phyloP scores from a whole-genome alignment of 53 echinoderm and acorn worm species.

The Luidia sarsii region DNA sequence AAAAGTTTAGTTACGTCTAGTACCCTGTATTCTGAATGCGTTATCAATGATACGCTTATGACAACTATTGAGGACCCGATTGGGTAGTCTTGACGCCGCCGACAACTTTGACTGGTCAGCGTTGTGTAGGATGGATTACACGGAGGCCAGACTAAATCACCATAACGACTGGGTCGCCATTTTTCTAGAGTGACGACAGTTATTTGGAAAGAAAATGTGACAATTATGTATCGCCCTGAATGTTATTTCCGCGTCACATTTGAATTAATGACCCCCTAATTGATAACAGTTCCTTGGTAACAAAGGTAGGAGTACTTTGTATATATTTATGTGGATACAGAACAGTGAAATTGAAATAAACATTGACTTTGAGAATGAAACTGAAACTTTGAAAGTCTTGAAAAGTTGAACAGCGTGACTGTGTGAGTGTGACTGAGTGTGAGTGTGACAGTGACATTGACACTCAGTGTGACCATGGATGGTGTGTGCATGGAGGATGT shows the following conservation, averaged over 20 bases:
- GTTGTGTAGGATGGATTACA: background rate
- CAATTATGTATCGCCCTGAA: background rate
- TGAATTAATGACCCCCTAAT: no score
- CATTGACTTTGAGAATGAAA: no score
- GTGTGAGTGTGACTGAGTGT: no score
- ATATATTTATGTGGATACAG: no score
- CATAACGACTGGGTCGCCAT: constrained; percentile 34
- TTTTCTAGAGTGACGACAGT: background rate
- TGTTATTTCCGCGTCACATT: background rate
- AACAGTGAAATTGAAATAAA: no score
- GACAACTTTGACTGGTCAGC: background rate
- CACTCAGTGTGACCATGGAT: no score
- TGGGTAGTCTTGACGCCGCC: constrained; percentile 10
- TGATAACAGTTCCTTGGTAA: background rate
- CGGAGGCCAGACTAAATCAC: constrained; percentile 33
- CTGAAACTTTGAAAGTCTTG: no score
- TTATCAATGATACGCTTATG: background rate
- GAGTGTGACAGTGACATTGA: no score
- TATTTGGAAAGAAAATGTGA: background rate
- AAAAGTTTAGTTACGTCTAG: background rate
- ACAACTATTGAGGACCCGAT: background rate
- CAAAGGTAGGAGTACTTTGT: constrained; percentile 24
- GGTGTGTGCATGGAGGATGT: no score
- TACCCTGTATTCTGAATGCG: background rate
- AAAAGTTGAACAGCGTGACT: no score